These are phyloP conservation scores for Caenorhabditis wallacei DNA, from an alignment of 2,888 invertebrate genomes.

Conservation along the genomic window DNA sequence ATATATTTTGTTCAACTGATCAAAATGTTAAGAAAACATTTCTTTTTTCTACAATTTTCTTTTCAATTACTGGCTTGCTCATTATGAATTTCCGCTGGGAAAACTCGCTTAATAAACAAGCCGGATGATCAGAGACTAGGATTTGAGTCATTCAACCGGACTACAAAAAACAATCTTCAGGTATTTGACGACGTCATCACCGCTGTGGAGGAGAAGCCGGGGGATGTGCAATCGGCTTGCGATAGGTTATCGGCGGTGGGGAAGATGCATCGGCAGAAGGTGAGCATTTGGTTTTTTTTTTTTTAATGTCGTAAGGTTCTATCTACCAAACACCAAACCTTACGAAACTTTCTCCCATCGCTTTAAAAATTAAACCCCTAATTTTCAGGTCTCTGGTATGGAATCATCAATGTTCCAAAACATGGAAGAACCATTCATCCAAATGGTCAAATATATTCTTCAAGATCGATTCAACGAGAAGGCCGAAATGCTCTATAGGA, in stretches of 20 bases:
- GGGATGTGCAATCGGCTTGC: slow-evolving; percentile 79
- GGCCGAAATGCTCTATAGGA: slow-evolving; percentile 83
- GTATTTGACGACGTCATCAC: slow-evolving; percentile 83
- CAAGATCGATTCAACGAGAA: slow-evolving; percentile 84
- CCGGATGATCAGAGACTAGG: neutral
- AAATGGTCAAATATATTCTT: slow-evolving; percentile 81
- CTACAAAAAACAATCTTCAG: slow-evolving; percentile 64
- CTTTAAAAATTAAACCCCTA: too few species aligned
- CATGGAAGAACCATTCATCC: slow-evolving; percentile 84
- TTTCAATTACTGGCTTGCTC: neutral
- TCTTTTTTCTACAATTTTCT: neutral
- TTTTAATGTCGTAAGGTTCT: too few species aligned
- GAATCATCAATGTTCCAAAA: slow-evolving; percentile 81
- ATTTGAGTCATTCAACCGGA: neutral
- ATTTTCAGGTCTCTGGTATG: slow-evolving; percentile 78
- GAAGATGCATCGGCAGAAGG: slow-evolving; percentile 81
- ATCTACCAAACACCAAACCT: too few species aligned
- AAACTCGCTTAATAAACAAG: neutral
- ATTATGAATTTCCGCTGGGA: neutral
- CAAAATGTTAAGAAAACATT: too few species aligned
- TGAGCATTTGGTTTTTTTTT: slow-evolving; percentile 35
- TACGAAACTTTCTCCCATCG: too few species aligned
- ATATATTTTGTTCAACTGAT: too few species aligned
- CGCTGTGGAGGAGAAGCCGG: slow-evolving; percentile 81
- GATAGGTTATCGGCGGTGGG: slow-evolving; percentile 78